Evolutionary conservation across 35 echinoderm and acorn worm species (phyloP).

Genomic region (Ptychodera flava): DNA sequence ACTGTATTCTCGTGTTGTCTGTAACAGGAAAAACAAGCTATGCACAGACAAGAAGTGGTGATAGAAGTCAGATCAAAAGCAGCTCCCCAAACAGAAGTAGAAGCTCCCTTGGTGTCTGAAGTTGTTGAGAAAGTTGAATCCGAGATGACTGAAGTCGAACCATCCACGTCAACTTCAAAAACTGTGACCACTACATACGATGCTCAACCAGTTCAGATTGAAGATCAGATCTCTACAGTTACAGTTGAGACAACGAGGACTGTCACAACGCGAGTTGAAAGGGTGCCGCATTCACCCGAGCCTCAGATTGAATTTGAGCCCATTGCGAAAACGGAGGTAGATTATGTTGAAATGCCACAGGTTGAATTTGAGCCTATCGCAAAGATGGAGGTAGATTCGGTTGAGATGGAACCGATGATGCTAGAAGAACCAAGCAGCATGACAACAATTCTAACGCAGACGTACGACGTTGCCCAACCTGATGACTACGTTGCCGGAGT

Average conservation of each 20-base stretch:
- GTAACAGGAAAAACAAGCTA: not conserved
- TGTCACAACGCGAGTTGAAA: not conserved
- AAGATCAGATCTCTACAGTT: not conserved
- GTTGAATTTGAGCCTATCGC: not conserved
- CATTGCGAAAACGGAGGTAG: not conserved
- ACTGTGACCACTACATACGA: not conserved
- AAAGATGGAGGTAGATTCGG: not conserved
- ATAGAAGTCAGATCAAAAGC: not conserved
- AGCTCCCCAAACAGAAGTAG: not conserved
- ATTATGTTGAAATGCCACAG: too few species aligned
- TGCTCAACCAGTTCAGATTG: not conserved
- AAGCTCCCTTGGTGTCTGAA: not conserved
- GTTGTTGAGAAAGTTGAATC: not conserved
- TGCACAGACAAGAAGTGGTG: not conserved
- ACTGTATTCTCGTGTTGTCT: too few species aligned
- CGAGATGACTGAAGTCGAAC: not conserved
- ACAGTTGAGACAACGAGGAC: not conserved
- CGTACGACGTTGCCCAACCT: not conserved
- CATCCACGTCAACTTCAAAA: not conserved
- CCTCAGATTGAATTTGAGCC: not conserved
- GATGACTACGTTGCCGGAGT: too few species aligned
- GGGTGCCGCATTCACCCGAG: not conserved
- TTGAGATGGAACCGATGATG: not conserved
- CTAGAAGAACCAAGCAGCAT: not conserved
- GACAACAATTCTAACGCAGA: not conserved